A percentile compares a stretch with the other conserved stretches of the same genome.
Conservation (phyloP, 2,113 vertebrate species). For the Chlorodrepanis virens region DNA sequence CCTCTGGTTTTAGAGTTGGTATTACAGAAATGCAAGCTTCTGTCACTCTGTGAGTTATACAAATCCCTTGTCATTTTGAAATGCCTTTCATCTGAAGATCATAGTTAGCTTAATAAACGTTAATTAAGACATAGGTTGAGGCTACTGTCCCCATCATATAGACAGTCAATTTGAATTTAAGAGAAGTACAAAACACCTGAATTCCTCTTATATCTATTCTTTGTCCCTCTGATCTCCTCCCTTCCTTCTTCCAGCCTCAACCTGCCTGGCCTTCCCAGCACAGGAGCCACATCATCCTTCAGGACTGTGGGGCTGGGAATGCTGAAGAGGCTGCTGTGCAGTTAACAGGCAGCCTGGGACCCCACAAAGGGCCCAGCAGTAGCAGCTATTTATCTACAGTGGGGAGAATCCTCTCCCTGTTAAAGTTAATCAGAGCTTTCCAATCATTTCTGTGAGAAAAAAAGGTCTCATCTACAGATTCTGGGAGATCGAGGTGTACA, state of each 20-base stretch:
- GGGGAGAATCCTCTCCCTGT: neutral
- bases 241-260: neutral
- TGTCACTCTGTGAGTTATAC: neutral
- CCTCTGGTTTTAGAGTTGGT: neutral
- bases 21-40: neutral
- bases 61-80: slow-evolving; percentile 34
- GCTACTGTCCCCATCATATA: neutral
- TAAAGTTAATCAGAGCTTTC: neutral
- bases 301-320: accelerated
- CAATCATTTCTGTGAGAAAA: neutral
- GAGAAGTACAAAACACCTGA: neutral
- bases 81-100: slow-evolving; percentile 25
- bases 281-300: neutral
- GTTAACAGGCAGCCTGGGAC: neutral
- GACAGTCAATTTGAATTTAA: neutral
- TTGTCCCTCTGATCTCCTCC: neutral
- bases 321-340: accelerated
- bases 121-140: neutral
- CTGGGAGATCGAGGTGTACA: neutral
- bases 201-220: neutral
- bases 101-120: slow-evolving; percentile 16
- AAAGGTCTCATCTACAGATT: neutral
- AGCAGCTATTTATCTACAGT: neutral
- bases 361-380: neutral
- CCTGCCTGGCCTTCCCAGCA: accelerated